Conservation (phyloP, 1,140 invertebrate species). For the Saccostrea echinata region DNA sequence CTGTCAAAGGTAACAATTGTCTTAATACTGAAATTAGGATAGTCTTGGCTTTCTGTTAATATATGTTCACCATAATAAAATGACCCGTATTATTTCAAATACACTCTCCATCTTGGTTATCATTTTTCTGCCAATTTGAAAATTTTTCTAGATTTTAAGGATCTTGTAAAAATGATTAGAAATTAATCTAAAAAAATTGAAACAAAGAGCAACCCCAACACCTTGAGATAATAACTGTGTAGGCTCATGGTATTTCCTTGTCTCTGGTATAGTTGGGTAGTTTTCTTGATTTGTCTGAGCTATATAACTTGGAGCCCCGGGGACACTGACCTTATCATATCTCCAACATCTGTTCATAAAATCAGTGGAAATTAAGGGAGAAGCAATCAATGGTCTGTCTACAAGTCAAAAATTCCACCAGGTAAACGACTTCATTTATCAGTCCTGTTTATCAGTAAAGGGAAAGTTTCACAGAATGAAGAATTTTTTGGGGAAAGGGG, state of each 20-base stretch:
- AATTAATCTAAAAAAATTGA: too few species aligned
- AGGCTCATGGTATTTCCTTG: not conserved
- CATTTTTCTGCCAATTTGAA: too few species aligned
- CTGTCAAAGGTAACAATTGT: not conserved
- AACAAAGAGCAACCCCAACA: not conserved
- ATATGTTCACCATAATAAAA: too few species aligned
- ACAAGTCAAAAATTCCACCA: slow-evolving; percentile 28
- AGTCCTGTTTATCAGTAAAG: slow-evolving; percentile 11
- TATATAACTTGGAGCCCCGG: not conserved
- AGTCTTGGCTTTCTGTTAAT: too few species aligned
- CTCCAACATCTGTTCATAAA: not conserved
- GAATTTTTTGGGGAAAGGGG: not conserved
- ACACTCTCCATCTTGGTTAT: too few species aligned
- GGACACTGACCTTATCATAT: slow-evolving; percentile 10
- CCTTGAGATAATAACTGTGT: not conserved
- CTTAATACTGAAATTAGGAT: too few species aligned
- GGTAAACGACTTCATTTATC: not conserved
- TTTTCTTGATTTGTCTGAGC: not conserved
- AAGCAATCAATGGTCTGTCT: slow-evolving; percentile 3
- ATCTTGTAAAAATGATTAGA: too few species aligned
- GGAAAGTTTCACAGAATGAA: not conserved
- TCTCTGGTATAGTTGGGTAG: not conserved
- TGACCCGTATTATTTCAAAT: too few species aligned
- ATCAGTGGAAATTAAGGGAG: slow-evolving; percentile 15
- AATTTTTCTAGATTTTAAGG: too few species aligned